Evolutionary conservation across 2,888 invertebrate genomes (phyloP).

Genomic region (Allophyes oxyacanthae): DNA sequence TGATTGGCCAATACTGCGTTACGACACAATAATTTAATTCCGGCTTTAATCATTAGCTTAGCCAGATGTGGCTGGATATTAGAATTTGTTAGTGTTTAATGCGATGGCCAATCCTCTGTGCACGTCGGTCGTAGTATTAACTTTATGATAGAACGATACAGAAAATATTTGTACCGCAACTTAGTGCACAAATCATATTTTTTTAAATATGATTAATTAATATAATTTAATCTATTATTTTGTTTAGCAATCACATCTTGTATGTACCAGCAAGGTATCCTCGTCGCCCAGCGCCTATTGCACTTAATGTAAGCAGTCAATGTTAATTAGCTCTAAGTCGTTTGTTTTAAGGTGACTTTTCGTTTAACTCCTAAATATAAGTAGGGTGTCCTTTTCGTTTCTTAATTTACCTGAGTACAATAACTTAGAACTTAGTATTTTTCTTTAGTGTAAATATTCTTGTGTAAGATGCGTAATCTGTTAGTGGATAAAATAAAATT

Average conservation of each 20-base stretch:
- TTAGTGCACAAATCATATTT: conserved; percentile 27
- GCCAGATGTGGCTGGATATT: too few species aligned
- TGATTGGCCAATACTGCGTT: too few species aligned
- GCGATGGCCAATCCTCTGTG: too few species aligned
- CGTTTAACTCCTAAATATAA: conserved; percentile 60
- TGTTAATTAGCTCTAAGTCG: conserved; percentile 53
- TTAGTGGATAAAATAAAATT: conserved; percentile 82
- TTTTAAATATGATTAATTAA: too few species aligned
- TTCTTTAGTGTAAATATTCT: conserved; percentile 78
- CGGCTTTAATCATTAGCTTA: too few species aligned
- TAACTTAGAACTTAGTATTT: conserved; percentile 72
- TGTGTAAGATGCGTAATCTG: conserved; percentile 75
- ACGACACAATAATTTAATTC: too few species aligned
- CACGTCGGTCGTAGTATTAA: too few species aligned
- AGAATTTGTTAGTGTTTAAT: too few species aligned
- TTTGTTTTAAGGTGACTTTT: conserved; percentile 65
- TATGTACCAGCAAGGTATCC: conserved; percentile 15
- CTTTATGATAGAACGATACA: background rate
- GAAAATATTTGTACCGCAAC: conserved; percentile 14
- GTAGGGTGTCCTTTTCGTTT: conserved; percentile 68
- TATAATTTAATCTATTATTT: too few species aligned
- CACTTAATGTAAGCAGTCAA: conserved; percentile 53
- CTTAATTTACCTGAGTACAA: conserved; percentile 79
- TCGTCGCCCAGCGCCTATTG: conserved; percentile 21
- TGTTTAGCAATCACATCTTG: too few species aligned